Base-by-base conservation (phyloP, 2,888 invertebrate genomes). In the Eledone cirrhosa region DNA sequence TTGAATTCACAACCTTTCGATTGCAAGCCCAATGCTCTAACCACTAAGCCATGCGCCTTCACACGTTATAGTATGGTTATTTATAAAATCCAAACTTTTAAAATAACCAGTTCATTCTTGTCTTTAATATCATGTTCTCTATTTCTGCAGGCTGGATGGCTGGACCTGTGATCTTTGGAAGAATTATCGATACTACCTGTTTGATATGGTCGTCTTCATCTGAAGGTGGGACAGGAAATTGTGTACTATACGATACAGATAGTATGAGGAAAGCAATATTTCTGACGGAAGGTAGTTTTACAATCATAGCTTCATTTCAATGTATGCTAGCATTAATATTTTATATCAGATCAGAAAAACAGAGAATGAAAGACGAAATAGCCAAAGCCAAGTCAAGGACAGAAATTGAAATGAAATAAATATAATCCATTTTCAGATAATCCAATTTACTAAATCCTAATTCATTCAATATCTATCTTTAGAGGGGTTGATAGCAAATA, bases 121-220 rank as follows among this genome's bases (percentile, higher is more conserved):
- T n/a, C n/a, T n/a, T n/a, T n/a, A n/a, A n/a, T n/a, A n/a, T n/a
- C n/a, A n/a, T n/a, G n/a, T n/a, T n/a, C n/a, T n/a, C n/a, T n/a
- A n/a, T n/a, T n/a, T 67, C 72, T 74, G 22, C n/a, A 80, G 80
- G 80, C 19, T 80, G 78, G 75, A 75, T 80, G 31, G 72, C 80
- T 24, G 80, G 80, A 8, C 78, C 80, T 0, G 63, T 80, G 27
- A 53, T 74, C 14, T 80, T 69, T 63, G 80, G 80, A n/a, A 48
- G 19, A 53, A 53, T 80, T 14, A 63, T 80, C n/a, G 80, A 80
- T 48, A 77, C 78, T 16, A 69, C 77, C 2, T 80, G 80, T 22
- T 24, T 53, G 4, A 48, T 69, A 13, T 80, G 80, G 80, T 24
- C n/a, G n/a, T 63, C 63, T 19, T 63, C 63, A 2, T 13, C 14